Conservation (phyloP, 2,797 vertebrate species). For the Amblyopsis hoosieri region DNA sequence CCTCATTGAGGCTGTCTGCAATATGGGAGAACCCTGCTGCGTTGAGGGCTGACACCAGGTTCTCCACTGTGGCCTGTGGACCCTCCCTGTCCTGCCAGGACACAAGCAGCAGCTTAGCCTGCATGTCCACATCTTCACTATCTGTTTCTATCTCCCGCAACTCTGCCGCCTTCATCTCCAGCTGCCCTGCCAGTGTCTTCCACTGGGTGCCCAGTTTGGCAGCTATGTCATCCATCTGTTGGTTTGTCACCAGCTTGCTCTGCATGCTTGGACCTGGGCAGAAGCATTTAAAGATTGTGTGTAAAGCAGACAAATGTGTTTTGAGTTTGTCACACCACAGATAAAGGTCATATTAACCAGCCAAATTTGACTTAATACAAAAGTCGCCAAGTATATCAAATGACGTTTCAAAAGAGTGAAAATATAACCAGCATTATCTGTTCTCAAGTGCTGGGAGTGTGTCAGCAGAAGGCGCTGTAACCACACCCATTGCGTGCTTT, state of each 20-base stretch:
- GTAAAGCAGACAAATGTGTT: no score
- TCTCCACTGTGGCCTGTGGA: constrained; percentile 85
- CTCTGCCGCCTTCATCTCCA: constrained; percentile 93
- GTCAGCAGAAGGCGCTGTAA: no score
- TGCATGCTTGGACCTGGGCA: constrained; percentile 88
- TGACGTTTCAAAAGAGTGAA: no score
- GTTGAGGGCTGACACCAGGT: constrained; percentile 82
- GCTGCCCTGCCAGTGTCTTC: constrained; percentile 86
- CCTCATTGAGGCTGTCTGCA: constrained; percentile 81
- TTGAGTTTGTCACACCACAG: no score
- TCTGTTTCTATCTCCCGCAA: constrained; percentile 92
- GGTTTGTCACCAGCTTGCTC: constrained; percentile 88
- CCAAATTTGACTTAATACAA: no score
- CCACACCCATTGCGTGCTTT: no score
- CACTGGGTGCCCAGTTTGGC: constrained; percentile 88
- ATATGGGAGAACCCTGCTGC: constrained; percentile 85
- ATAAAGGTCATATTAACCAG: no score
- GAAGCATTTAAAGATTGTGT: background rate
- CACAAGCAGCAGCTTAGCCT: constrained; percentile 93
- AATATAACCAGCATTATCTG: no score
- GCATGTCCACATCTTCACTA: constrained; percentile 90
- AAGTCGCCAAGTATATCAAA: no score
- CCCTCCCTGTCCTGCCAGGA: constrained; percentile 97
- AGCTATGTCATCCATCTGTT: constrained; percentile 91
- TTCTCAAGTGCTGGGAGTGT: no score